A percentile compares a stretch with the other conserved stretches of the same genome.
phyloP scores from a whole-genome alignment of 2,113 vertebrate species.

The Lampris incognitus region DNA sequence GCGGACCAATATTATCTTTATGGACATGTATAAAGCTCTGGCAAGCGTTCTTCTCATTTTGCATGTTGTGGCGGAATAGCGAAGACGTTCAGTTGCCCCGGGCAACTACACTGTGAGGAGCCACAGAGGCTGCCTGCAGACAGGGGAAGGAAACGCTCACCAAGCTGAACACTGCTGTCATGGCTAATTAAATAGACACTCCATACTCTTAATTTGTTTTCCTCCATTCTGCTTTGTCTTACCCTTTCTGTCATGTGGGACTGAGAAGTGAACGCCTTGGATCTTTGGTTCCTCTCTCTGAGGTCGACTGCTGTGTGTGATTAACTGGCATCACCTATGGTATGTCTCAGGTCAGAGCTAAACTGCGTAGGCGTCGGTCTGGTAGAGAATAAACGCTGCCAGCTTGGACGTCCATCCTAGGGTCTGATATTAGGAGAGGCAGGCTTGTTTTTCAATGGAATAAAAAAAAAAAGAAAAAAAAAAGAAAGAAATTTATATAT shows the following conservation, averaged over 20 bases:
- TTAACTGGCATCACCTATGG: slow-evolving; percentile 48
- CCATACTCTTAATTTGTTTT: slow-evolving; percentile 61
- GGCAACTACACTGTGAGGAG: slow-evolving; percentile 56
- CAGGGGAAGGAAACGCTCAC: slow-evolving; percentile 55
- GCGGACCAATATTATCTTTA: slow-evolving; percentile 55
- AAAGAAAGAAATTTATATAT: slow-evolving; percentile 5
- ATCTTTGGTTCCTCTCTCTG: slow-evolving; percentile 28
- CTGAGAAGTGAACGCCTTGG: slow-evolving; percentile 11
- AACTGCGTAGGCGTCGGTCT: slow-evolving; percentile 7
- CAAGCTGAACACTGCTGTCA: slow-evolving; percentile 60
- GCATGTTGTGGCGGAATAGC: slow-evolving; percentile 61
- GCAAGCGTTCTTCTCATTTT: slow-evolving; percentile 54
- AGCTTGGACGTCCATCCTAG: slow-evolving; percentile 45
- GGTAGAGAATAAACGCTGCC: slow-evolving; percentile 13
- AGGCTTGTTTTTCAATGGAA: slow-evolving; percentile 22
- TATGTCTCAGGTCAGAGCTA: slow-evolving; percentile 34
- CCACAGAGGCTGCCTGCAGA: slow-evolving; percentile 52
- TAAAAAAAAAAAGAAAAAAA: background rate
- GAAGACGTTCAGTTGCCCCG: slow-evolving; percentile 66
- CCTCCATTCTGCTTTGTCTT: slow-evolving; percentile 14
- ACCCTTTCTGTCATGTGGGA: slow-evolving; percentile 43
- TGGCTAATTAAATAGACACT: slow-evolving; percentile 68
- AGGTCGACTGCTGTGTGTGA: slow-evolving; percentile 52
- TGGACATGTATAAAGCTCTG: slow-evolving; percentile 67
- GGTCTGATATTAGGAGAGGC: slow-evolving; percentile 40